Evolutionary conservation across 2,113 vertebrate species (phyloP).

Genomic region (Dermatemys mawii): DNA sequence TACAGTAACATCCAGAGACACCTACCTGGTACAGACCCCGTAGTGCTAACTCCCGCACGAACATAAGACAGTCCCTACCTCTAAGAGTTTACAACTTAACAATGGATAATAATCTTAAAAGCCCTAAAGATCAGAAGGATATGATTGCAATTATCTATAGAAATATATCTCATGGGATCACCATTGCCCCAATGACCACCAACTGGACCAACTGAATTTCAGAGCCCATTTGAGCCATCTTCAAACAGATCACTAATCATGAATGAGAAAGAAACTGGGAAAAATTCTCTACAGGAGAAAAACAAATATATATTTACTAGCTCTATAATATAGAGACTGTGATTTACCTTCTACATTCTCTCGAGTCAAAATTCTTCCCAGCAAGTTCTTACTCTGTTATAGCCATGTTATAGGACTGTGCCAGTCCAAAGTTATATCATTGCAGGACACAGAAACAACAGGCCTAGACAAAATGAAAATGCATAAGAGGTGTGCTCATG

Average conservation of each 20-base stretch:
- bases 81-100: neutral
- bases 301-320: neutral
- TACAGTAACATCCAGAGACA: neutral
- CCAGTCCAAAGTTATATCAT: slow-evolving; percentile 16
- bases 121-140: neutral
- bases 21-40: neutral
- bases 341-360: neutral
- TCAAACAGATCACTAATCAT: neutral
- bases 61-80: neutral
- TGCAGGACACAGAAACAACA: slow-evolving; percentile 14
- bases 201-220: neutral
- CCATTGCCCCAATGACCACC: neutral
- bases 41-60: neutral
- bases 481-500: slow-evolving; percentile 42
- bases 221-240: neutral
- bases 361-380: neutral
- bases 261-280: neutral
- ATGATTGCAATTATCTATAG: neutral
- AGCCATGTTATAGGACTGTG: neutral
- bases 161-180: neutral
- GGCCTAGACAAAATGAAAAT: slow-evolving; percentile 9
- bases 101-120: neutral
- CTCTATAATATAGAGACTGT: neutral
- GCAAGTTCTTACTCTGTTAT: neutral
- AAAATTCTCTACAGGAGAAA: neutral